Conservation (phyloP, 2,113 vertebrate genomes). For the Columbina picui region DNA sequence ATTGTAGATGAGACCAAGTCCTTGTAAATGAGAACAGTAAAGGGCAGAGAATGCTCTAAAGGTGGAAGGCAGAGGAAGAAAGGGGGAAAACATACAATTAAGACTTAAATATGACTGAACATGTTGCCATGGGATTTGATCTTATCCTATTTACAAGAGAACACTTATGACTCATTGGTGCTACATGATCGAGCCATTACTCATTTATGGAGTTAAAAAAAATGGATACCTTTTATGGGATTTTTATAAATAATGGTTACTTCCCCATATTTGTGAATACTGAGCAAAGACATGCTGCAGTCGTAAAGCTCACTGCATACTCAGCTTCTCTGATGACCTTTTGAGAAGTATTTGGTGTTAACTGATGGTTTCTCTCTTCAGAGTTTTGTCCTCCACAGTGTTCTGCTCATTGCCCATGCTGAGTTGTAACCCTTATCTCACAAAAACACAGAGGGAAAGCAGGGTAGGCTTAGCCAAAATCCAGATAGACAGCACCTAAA, state of each 20-base stretch:
- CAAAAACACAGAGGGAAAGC: background rate
- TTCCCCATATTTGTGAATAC: slow-evolving; percentile 44
- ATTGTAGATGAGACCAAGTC: background rate
- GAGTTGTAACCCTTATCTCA: background rate
- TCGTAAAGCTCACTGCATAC: background rate
- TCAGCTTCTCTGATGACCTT: slow-evolving; percentile 4
- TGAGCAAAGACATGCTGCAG: background rate
- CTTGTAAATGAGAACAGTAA: background rate
- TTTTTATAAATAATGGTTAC: slow-evolving; percentile 59
- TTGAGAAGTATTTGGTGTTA: background rate
- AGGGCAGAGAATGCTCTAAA: background rate
- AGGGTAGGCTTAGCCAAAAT: background rate
- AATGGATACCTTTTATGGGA: slow-evolving; percentile 64
- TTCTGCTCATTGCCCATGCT: background rate
- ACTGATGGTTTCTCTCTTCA: background rate
- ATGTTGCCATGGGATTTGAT: slow-evolving; percentile 54
- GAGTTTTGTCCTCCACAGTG: background rate
- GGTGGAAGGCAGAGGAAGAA: background rate
- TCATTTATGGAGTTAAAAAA: slow-evolving; percentile 60
- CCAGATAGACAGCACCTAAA: background rate
- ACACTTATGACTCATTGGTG: slow-evolving; percentile 72
- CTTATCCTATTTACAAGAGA: slow-evolving; percentile 68
- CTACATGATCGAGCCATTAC: slow-evolving; percentile 68
- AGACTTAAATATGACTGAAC: slow-evolving; percentile 52
- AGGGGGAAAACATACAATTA: slow-evolving; percentile 18